Conservation (phyloP, 2,797 vertebrate species). For the Muscicapa striata region DNA sequence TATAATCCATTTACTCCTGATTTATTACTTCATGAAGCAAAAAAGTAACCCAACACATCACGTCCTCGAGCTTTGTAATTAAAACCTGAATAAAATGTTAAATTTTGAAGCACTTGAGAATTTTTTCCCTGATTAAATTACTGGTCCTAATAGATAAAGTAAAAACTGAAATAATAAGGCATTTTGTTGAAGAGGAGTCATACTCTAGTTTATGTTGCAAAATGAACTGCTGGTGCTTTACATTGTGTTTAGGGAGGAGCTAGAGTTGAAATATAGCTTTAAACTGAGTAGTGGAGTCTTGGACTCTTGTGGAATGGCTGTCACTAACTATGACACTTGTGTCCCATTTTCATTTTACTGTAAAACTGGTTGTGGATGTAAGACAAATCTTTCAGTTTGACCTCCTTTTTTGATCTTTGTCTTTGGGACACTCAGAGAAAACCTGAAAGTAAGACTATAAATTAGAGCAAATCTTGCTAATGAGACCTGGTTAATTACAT, state of each 20-base stretch:
- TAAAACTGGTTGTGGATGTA: background rate
- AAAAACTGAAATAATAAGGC: background rate
- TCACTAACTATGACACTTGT: background rate
- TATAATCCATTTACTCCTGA: background rate
- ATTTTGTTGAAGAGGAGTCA: background rate
- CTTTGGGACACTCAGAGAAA: background rate
- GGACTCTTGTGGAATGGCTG: background rate
- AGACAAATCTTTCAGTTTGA: background rate
- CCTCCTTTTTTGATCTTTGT: background rate
- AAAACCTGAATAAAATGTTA: background rate
- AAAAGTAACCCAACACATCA: background rate
- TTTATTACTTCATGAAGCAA: background rate
- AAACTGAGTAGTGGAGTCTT: background rate
- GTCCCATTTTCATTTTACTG: background rate
- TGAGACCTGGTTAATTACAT: slow-evolving; percentile 19
- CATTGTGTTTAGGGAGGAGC: background rate
- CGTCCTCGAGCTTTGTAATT: background rate
- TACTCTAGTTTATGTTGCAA: background rate
- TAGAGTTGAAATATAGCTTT: background rate
- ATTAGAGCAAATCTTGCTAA: background rate
- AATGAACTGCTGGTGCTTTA: background rate
- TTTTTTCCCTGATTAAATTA: background rate
- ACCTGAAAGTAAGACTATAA: background rate
- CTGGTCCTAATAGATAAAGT: background rate
- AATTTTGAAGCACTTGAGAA: background rate